Percentiles rank a stretch among this genome's conserved stretches.
phyloP scores from a whole-genome alignment of 2,797 vertebrate species.

The Apogon talboti region DNA sequence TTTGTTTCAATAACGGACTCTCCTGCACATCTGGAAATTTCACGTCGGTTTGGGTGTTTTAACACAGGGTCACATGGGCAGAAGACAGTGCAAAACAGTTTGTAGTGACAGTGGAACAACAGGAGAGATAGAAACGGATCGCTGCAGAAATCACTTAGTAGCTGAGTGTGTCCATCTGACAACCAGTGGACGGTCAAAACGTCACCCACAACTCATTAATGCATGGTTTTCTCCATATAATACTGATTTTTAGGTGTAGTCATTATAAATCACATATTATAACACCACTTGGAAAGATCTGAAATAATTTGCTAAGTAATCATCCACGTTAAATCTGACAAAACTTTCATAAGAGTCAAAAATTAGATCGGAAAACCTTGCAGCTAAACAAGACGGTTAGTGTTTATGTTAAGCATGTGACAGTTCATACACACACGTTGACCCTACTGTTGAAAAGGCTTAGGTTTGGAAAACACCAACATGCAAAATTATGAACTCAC shows the following conservation, averaged over 20 bases:
- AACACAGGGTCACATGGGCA: conserved; percentile 35
- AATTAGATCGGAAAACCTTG: too few species aligned
- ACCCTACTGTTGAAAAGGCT: too few species aligned
- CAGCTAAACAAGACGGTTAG: too few species aligned
- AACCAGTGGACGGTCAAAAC: too few species aligned
- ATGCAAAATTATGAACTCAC: too few species aligned
- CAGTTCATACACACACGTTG: too few species aligned
- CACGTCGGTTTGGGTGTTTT: conserved; percentile 65
- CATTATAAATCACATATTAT: background rate
- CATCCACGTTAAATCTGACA: background rate
- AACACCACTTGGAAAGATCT: background rate
- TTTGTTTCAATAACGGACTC: conserved; percentile 80
- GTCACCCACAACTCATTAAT: too few species aligned
- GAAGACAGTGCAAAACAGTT: conserved; percentile 23
- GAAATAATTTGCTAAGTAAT: background rate
- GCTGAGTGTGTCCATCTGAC: background rate
- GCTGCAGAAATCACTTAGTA: background rate
- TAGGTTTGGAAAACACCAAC: too few species aligned
- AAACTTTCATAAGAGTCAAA: too few species aligned
- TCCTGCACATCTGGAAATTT: conserved; percentile 85
- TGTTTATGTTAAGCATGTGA: too few species aligned
- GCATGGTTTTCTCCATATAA: background rate
- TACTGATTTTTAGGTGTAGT: background rate
- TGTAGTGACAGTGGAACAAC: conserved; percentile 4
- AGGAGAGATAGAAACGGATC: background rate